These are phyloP conservation scores for Pygmarrhopalites habei DNA, from an alignment of 1,140 invertebrate genomes.

Conservation along the genomic window DNA sequence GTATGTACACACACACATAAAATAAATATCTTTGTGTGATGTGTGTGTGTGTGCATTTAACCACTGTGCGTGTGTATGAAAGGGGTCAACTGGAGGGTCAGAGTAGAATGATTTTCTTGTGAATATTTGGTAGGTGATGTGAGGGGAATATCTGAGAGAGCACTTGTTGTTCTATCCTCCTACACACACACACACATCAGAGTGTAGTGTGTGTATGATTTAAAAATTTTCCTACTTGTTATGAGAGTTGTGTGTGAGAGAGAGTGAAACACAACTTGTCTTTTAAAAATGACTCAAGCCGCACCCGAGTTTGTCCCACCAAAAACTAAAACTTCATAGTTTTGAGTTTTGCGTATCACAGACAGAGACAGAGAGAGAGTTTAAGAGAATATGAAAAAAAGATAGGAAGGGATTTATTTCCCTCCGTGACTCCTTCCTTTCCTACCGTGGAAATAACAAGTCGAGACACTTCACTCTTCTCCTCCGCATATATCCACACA, in stretches of 20 bases:
- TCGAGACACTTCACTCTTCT: background rate
- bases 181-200: too few species aligned
- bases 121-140: slow-evolving; percentile 13
- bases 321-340: background rate
- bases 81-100: slow-evolving; percentile 10
- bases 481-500: too few species aligned
- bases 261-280: background rate
- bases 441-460: too few species aligned
- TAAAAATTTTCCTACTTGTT: too few species aligned
- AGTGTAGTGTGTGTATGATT: too few species aligned
- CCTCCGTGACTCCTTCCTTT: background rate
- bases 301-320: slow-evolving; percentile 1
- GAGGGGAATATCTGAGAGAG: slow-evolving; percentile 11
- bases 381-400: too few species aligned
- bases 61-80: too few species aligned
- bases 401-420: background rate
- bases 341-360: background rate
- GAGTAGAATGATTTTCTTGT: slow-evolving; percentile 9
- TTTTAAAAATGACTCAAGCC: background rate
- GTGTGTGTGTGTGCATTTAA: background rate
- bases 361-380: background rate
- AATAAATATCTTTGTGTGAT: background rate
- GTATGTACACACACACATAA: background rate
- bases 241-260: too few species aligned
- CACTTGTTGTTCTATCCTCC: background rate